Evolutionary conservation across 2,888 invertebrate species (phyloP), one percentile per base, ranked within the genome.

Genomic region (Tineola bisselliella): DNA sequence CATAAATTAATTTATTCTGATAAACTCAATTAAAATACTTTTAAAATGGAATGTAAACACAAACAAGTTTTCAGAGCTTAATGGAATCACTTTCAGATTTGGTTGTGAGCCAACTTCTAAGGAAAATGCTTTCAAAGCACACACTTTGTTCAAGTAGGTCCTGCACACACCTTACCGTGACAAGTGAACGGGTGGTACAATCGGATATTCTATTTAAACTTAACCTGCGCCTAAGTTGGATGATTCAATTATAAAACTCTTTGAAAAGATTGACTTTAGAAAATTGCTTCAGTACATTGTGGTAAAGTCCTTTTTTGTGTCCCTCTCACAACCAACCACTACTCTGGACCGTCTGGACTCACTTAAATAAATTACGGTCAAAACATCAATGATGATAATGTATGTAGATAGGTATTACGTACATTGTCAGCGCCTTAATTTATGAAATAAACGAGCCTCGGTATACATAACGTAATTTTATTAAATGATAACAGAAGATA

Each of bases 401-500:
- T n/a, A 31, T 10, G 31, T 31, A 31, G 5, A 31, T 31, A 31
- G 31, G 5, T 31, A 31, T 8, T 31, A 31, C 6, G 6, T 10
- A 13, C n/a, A 44, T 10, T 8, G 48, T 48, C 2, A 48, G 15
- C 48, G 17, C 15, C 17, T 48, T 48, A 15, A 48, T 15, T 6
- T 15, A 48, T 5, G 2, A 48, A 15, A 48, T 48, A 48, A 38
- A 48, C 48, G 48, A 15, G 48, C n/a, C 17, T 48, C 8, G n/a
- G 15, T 48, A 13, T 48, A 38, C 38, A 10, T 56, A 58, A 11
- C n/a, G 59, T 60, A 62, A 81, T 77, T 83, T 82, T 84, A 84
- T 84, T 82, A 83, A 84, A 87, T 84, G 83, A 87, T 87, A 84
- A 84, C 82, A 83, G 81, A 73, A 82, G 84, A 84, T 87, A 86